Conservation (phyloP, 2,797 vertebrate species). For the Microctenopoma lineatum region DNA sequence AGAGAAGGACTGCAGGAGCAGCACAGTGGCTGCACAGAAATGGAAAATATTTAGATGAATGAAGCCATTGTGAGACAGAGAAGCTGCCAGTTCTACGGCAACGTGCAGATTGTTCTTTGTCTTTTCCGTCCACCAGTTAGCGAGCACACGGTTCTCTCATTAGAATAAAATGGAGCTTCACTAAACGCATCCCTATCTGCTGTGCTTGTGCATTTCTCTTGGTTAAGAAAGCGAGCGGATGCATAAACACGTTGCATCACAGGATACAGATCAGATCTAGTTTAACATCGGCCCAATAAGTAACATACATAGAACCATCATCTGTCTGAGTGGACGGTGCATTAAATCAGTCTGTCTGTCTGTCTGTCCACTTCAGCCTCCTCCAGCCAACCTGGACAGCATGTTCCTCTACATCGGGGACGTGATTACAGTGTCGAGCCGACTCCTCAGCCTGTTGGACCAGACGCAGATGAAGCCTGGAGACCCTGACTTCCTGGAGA, state of each 20-base stretch:
- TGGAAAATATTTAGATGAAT: slow-evolving; percentile 39
- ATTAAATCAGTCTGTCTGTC: background rate
- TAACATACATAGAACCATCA: too few relatives aligned
- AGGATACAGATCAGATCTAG: too few relatives aligned
- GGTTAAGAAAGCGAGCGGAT: background rate
- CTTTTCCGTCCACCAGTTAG: background rate
- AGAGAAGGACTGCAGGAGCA: background rate
- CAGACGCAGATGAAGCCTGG: slow-evolving; percentile 62
- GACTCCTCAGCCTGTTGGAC: slow-evolving; percentile 87
- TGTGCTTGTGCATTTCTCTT: background rate
- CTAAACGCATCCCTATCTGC: slow-evolving; percentile 23
- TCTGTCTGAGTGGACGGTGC: background rate
- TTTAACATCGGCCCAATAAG: too few relatives aligned
- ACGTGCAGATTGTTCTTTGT: slow-evolving; percentile 42
- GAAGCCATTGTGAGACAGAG: slow-evolving; percentile 49
- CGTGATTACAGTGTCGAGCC: slow-evolving; percentile 86
- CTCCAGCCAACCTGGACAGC: slow-evolving; percentile 86
- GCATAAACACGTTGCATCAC: background rate
- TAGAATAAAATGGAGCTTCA: slow-evolving; percentile 28
- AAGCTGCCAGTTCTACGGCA: slow-evolving; percentile 21
- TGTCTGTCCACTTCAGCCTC: slow-evolving; percentile 78
- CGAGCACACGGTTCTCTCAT: slow-evolving; percentile 31
- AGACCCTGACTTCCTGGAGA: slow-evolving; percentile 80
- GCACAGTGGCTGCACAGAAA: slow-evolving; percentile 5
- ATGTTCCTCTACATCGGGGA: slow-evolving; percentile 91